A percentile compares a stretch with the other conserved stretches of the same genome.
Conservation (phyloP, 1,140 invertebrate species). For the Tetranychus cinnabarinus region DNA sequence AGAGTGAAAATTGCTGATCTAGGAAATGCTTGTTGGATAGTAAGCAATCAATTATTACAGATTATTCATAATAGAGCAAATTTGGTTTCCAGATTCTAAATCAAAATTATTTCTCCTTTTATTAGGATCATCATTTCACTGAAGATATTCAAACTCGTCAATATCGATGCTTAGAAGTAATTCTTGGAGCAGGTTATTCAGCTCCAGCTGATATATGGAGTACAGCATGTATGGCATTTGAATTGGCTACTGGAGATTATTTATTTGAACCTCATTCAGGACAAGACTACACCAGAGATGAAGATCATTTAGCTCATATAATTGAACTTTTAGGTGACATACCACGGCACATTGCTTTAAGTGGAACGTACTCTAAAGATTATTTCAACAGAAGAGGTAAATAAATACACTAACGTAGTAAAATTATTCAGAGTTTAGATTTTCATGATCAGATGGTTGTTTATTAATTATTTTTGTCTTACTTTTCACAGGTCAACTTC, state of each 20-base stretch:
- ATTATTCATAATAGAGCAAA: no score
- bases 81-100: no score
- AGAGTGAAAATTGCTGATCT: slow-evolving; percentile 90
- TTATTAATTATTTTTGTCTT: not conserved
- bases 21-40: slow-evolving; percentile 96
- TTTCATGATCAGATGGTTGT: not conserved
- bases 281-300: slow-evolving; percentile 54
- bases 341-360: slow-evolving; percentile 61
- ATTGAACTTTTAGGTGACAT: slow-evolving; percentile 91
- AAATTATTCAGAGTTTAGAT: not conserved
- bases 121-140: slow-evolving; percentile 44
- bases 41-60: not conserved
- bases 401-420: not conserved
- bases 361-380: slow-evolving; percentile 69
- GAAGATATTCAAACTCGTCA: slow-evolving; percentile 98
- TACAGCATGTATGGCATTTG: slow-evolving; percentile 97
- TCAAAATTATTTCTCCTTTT: not conserved
- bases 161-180: slow-evolving; percentile 84
- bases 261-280: slow-evolving; percentile 90
- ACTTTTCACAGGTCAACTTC: slow-evolving; percentile 38
- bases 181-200: slow-evolving; percentile 76
- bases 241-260: slow-evolving; percentile 94
- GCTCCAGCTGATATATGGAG: slow-evolving; percentile 95
- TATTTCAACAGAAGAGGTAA: slow-evolving; percentile 73
- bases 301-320: slow-evolving; percentile 95